Evolutionary conservation across 2,888 invertebrate species (phyloP), one percentile per base, ranked within the genome.

Genomic region (Nudaria mundana): DNA sequence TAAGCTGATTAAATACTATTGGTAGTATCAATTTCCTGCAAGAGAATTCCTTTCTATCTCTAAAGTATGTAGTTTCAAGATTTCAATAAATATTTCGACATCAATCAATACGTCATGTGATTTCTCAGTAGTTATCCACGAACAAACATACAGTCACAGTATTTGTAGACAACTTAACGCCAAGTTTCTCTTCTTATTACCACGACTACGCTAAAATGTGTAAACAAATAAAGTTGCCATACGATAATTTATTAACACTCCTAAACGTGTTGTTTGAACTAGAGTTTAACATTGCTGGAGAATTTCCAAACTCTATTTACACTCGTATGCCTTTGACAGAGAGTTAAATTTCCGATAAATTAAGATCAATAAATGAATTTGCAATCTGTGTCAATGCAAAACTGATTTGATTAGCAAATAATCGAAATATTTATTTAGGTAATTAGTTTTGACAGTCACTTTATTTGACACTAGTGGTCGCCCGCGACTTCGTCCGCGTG

Each of bases 171-270:
- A 58, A 76, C 71, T 81, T 81, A 79, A 66, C 75, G 58, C 54
- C 40, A 48, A 76, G 76, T 81, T 81, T 80, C 74, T 68, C 68
- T 61, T 53, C 47, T 70, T 52, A 71, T 82, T 83, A 83, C 65
- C 75, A 63, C 54, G 50, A 51, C 56, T 48, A 57, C 65, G 75
- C 81, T 82, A 82, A 81, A 80, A 81, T 66, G 58, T 65, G 52
- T 60, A 57, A 57, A 56, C 68, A 76, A 77, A 80, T 67, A 70
- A 37, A 41, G 53, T 55, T 51, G 52, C 46, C 50, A 63, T 47
- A 53, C 57, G 71, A 75, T 81, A 76, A 80, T 80, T 76, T 76
- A 76, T 79, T 77, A 74, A 75, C 76, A 77, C 62, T 62, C 71
- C 66, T 69, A 72, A 74, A 73, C 55, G 52, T 48, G 48, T 47